Percentiles rank a stretch among this genome's conserved stretches.
Evolutionary conservation across 2,888 invertebrate species (phyloP).

Genomic region (Meteorus colon): DNA sequence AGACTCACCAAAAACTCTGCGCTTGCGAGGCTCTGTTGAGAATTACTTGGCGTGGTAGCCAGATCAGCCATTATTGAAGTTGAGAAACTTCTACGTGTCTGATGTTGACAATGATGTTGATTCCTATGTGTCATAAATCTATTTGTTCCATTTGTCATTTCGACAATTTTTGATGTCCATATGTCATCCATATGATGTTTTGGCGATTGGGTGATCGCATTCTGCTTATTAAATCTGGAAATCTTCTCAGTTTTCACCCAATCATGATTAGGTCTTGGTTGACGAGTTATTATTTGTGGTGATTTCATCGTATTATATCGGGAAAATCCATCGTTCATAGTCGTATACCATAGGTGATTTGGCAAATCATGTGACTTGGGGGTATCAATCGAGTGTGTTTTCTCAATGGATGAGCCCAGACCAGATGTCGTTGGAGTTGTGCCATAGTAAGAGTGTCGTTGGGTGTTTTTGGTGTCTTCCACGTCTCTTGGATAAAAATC

Average conservation of each 20-base stretch:
- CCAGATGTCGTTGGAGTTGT: conserved; percentile 66
- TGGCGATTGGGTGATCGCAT: conserved; percentile 65
- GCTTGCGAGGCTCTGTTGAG: conserved; percentile 67
- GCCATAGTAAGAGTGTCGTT: conserved; percentile 61
- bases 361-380: conserved; percentile 62
- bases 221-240: conserved; percentile 64
- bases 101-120: conserved; percentile 63
- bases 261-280: conserved; percentile 66
- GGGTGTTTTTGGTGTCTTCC: conserved; percentile 58
- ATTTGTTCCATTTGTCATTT: conserved; percentile 54
- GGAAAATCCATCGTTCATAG: conserved; percentile 64
- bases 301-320: conserved; percentile 65
- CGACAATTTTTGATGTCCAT: conserved; percentile 62
- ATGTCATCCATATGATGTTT: conserved; percentile 62
- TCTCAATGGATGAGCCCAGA: conserved; percentile 65
- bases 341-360: conserved; percentile 64
- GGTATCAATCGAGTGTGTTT: conserved; percentile 61
- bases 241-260: conserved; percentile 66
- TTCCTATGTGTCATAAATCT: conserved; percentile 60
- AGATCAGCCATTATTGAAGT: conserved; percentile 67
- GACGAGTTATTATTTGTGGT: conserved; percentile 63
- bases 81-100: conserved; percentile 65
- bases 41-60: conserved; percentile 63
- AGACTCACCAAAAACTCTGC: conserved; percentile 66
- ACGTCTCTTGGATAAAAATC: conserved; percentile 65